Conservation (phyloP, 2,113 vertebrate species). For the Austrofundulus limnaeus region DNA sequence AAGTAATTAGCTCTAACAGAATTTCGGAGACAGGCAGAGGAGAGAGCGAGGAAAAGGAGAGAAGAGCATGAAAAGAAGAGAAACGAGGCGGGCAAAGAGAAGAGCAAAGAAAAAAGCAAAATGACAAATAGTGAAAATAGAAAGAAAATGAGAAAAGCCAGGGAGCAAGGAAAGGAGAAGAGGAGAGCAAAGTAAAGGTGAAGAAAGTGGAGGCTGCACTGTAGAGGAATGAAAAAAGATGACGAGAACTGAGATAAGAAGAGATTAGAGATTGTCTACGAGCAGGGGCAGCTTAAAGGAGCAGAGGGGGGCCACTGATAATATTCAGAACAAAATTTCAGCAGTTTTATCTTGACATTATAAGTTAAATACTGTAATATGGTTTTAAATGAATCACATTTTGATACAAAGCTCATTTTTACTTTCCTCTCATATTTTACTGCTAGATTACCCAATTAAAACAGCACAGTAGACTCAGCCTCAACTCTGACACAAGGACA, state of each 20-base stretch:
- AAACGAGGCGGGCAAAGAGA: not conserved
- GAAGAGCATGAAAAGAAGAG: not conserved
- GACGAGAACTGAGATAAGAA: not conserved
- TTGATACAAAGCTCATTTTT: too few species aligned
- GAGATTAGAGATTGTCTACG: constrained; percentile 1
- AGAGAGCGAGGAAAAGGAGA: not conserved
- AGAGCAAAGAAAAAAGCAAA: not conserved
- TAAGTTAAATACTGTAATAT: too few species aligned
- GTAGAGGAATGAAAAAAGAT: not conserved
- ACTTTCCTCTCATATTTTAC: too few species aligned
- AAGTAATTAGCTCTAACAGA: constrained; percentile 81
- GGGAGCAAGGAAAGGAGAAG: not conserved
- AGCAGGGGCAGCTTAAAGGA: too few species aligned
- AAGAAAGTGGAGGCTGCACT: not conserved
- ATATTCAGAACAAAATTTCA: too few species aligned
- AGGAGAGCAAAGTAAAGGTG: constrained; percentile 8
- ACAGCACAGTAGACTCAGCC: too few species aligned
- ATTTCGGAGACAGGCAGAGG: constrained; percentile 54
- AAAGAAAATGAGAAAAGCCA: not conserved
- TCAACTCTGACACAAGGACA: too few species aligned
- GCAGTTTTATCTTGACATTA: too few species aligned
- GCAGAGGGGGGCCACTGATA: too few species aligned
- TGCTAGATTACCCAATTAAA: too few species aligned
- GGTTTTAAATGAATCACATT: too few species aligned
- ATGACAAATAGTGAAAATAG: too few species aligned